Evolutionary conservation across 2,113 vertebrate genomes (phyloP), one percentile per base, ranked within the genome.

Genomic region (Aramus guarauna): DNA sequence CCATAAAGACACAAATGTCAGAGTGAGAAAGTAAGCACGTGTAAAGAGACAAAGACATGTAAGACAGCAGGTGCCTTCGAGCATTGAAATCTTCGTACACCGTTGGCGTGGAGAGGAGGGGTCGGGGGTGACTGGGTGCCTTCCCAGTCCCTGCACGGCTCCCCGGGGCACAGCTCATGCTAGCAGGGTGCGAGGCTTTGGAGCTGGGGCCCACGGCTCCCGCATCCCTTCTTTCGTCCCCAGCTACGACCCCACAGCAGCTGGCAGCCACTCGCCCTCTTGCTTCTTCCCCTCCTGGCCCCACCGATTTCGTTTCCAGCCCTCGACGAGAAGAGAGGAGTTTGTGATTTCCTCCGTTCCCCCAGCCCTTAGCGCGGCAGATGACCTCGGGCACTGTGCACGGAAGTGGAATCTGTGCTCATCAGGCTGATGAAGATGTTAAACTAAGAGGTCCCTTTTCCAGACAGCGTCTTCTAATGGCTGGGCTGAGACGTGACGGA

Each of bases 171-270:
- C 53, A 53, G 5, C 21, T 56, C 50, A 5, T 1, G 14, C n/a
- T 9, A 9, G 69, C 21, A 7, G 63, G 15, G 15, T 2, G 0
- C 1, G 1, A 75, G 41, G 39, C 82, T 55, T 21, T 27, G 39
- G 10, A 24, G 14, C 21, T 3, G 1, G 9, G 4, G n/a, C n/a
- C n/a, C n/a, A n/a, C n/a, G 27, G 17, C 8, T 9, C 39, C 11
- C 1, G 9, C n/a, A 12, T 14, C 52, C 52, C 4, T 66, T 18
- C 29, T 9, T 22, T 47, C 14, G 0, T 21, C 39, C 39, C 26
- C 2, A 1, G 9, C 2, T 1, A 4, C 6, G 26, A 32, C 16
- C 6, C 22, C 6, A n/a, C 24, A 3, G 5, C 37, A 30, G 24
- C 36, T 21, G 11, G 37, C 6, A 63, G 34, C 34, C 5, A 3